Conservation (phyloP, 92 coral and sea anemone species). For the Zoanthus sansibaricus region DNA sequence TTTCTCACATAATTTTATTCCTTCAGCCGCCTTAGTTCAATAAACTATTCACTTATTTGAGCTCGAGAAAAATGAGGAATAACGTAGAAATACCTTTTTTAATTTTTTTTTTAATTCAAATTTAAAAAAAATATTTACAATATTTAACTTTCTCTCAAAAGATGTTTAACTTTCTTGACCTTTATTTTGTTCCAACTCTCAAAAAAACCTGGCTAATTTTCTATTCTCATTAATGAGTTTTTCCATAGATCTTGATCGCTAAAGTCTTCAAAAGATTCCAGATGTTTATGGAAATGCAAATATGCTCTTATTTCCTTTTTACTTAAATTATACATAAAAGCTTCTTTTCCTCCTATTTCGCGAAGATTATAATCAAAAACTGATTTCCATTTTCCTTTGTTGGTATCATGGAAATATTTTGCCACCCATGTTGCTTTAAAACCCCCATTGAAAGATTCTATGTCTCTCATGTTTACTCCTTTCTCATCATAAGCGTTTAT, state of each 20-base stretch:
- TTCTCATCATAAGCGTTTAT: too few species aligned
- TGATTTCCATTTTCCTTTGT: background rate
- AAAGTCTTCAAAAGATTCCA: background rate
- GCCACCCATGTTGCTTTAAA: background rate
- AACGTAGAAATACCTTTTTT: too few species aligned
- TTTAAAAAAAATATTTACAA: too few species aligned
- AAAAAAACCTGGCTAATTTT: background rate
- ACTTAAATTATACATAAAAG: too few species aligned
- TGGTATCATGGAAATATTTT: background rate
- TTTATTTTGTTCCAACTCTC: background rate
- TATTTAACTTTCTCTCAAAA: background rate
- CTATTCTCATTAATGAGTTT: background rate
- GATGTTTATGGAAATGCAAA: background rate
- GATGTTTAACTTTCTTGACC: background rate
- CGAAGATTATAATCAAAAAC: background rate
- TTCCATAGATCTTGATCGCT: background rate
- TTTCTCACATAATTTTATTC: too few species aligned
- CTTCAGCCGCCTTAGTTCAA: too few species aligned
- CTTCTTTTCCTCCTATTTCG: background rate
- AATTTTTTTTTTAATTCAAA: too few species aligned
- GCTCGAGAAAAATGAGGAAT: too few species aligned
- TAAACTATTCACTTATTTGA: too few species aligned
- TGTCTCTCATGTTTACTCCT: background rate
- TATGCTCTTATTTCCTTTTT: background rate
- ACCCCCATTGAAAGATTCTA: background rate